Evolutionary conservation across 2,888 invertebrate genomes (phyloP), one percentile per base, ranked within the genome.

Genomic region (Sicus ferrugineus): DNA sequence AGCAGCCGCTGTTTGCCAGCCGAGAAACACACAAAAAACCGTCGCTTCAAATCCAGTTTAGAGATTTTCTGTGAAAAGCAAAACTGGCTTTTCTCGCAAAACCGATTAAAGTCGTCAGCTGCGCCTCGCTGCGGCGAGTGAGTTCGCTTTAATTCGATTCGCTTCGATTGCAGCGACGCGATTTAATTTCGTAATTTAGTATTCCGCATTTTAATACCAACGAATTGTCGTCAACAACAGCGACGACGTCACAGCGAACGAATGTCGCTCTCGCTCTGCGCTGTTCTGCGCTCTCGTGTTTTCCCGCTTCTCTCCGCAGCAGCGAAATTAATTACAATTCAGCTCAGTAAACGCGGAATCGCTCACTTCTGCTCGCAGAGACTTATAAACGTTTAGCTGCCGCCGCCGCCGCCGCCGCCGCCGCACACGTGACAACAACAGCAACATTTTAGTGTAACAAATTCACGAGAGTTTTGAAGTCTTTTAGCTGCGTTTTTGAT

Each of bases 1-100:
- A 34, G 38, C 11, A 34, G 5, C 38, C 7, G 5, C 38, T 34
- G 14, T 56, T 26, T 59, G 19, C 42, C 42, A 28, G 50, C 19
- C 50, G 48, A 28, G 58, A 62, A 34, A 59, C 31, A 58, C 16
- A 42, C 23, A 21, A 21, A 52, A 64, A 64, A 64, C 54, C 42
- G 67, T 54, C 59, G 69, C 73, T 70, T 71, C 56, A 71, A 75
- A 75, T 76, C 76, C 74, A 73, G 76, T 76, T 76, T 73, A 73
- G 68, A 42, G 38, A 63, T 64, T 70, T 69, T 69, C 73, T 62
- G 58, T 58, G 52, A 75, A 75, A 72, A 68, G 73, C 74, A 75
- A 76, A 75, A 76, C 76, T 74, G 73, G 75, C 21, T 74, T 76
- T 76, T 74, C 76, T 73, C 72, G 72, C 75, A 76, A 75, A 76